phyloP scores from a whole-genome alignment of 1,140 invertebrate genomes.

The Drosophila seguyi region DNA sequence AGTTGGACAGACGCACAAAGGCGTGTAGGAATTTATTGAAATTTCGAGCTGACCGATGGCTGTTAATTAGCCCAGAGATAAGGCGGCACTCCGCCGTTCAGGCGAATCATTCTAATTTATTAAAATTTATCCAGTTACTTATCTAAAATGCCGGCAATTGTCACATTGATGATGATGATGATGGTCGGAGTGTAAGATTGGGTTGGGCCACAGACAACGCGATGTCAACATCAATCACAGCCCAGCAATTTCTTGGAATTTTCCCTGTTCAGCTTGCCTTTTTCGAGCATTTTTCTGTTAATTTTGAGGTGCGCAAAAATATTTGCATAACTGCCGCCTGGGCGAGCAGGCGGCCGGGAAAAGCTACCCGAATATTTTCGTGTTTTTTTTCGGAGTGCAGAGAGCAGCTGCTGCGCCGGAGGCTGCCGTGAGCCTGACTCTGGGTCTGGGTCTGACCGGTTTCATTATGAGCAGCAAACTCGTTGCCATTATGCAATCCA shows the following conservation, averaged over 20 bases:
- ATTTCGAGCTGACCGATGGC: conserved; percentile 36
- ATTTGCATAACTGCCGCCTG: conserved; percentile 79
- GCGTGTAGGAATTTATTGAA: conserved; percentile 61
- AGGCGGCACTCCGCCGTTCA: conserved; percentile 5
- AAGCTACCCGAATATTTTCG: conserved; percentile 55
- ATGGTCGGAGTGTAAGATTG: conserved; percentile 1
- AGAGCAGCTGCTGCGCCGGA: conserved; percentile 46
- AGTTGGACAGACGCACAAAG: conserved; percentile 55
- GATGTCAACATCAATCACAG: conserved; percentile 72
- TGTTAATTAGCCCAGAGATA: conserved; percentile 55
- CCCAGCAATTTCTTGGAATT: conserved; percentile 73
- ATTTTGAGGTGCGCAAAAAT: conserved; percentile 73
- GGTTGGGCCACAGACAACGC: conserved; percentile 28
- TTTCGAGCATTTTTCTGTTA: conserved; percentile 16
- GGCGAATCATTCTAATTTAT: conserved; percentile 17
- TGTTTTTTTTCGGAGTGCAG: conserved; percentile 46
- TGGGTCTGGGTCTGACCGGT: conserved; percentile 64
- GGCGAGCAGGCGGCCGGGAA: conserved; percentile 61
- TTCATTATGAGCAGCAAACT: conserved; percentile 67
- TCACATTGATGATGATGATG: conserved; percentile 30
- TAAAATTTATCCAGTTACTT: conserved; percentile 8
- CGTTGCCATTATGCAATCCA: conserved; percentile 74
- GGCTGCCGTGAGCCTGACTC: conserved; percentile 24
- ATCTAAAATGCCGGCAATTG: conserved; percentile 39
- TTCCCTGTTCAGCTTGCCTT: conserved; percentile 26